Evolutionary conservation across 2,113 vertebrate genomes (phyloP).

Genomic region (Isurus oxyrinchus): DNA sequence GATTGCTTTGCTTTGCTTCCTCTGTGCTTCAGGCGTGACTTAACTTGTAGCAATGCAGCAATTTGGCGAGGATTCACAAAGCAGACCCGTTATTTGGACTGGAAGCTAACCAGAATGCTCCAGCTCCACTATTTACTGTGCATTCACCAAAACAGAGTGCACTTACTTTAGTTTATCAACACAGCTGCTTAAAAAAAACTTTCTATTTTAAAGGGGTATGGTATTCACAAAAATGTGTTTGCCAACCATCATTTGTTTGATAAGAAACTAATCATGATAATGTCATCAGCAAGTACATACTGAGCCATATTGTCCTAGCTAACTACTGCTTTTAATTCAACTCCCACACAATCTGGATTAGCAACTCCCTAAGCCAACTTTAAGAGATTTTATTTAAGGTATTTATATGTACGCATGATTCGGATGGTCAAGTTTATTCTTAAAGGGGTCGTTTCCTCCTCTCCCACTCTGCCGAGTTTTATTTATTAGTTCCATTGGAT

Average conservation of each 20-base stretch:
- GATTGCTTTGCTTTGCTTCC: neutral
- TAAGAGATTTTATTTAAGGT: neutral
- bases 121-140: neutral
- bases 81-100: neutral
- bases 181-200: neutral
- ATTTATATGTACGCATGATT: neutral
- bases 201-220: neutral
- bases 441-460: neutral
- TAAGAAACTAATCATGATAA: neutral
- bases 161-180: neutral
- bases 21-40: neutral
- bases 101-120: neutral
- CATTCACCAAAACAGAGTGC: neutral
- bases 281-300: neutral
- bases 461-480: neutral
- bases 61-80: neutral
- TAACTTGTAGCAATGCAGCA: neutral
- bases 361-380: neutral
- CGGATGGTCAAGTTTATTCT: neutral
- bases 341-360: neutral
- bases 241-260: neutral
- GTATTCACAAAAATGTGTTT: neutral
- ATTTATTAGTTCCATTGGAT: neutral
- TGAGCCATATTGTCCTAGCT: neutral
- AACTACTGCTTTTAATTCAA: neutral